phyloP scores from a whole-genome alignment of 2,113 vertebrate genomes.

The Leucosticte australis region DNA sequence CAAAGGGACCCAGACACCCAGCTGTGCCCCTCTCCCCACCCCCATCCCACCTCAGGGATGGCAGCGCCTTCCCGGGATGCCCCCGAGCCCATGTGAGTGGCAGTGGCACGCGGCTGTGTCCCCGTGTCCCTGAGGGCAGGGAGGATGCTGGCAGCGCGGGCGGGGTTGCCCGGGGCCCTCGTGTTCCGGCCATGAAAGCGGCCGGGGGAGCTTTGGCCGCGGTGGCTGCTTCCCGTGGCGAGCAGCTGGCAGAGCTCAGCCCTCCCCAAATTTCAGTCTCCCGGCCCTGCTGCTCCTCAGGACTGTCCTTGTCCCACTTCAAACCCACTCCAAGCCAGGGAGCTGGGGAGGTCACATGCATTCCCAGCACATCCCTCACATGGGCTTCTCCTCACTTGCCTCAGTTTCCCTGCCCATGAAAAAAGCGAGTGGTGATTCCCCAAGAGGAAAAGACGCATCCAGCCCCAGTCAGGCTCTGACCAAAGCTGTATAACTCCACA shows the following conservation, averaged over 20 bases:
- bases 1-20: not conserved
- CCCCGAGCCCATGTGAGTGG: rapidly evolving
- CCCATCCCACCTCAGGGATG: not conserved
- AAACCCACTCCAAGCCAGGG: rapidly evolving
- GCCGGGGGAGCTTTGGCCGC: not conserved
- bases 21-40: not conserved
- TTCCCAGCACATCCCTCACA: not conserved
- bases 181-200: not conserved
- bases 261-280: not conserved
- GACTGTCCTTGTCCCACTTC: not conserved
- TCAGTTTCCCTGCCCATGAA: not conserved
- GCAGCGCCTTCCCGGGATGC: not conserved
- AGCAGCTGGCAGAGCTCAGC: not conserved
- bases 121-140: not conserved
- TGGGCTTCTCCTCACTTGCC: not conserved
- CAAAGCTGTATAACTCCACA: not conserved
- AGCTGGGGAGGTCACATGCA: rapidly evolving
- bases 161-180: not conserved
- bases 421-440: not conserved
- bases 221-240: rapidly evolving
- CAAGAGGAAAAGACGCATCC: not conserved
- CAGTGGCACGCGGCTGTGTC: not conserved
- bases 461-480: not conserved
- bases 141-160: not conserved
- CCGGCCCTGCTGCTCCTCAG: rapidly evolving